A percentile compares a stretch with the other conserved stretches of the same genome.
phyloP scores from a whole-genome alignment of 2,113 vertebrate genomes.

The Lagopus muta region DNA sequence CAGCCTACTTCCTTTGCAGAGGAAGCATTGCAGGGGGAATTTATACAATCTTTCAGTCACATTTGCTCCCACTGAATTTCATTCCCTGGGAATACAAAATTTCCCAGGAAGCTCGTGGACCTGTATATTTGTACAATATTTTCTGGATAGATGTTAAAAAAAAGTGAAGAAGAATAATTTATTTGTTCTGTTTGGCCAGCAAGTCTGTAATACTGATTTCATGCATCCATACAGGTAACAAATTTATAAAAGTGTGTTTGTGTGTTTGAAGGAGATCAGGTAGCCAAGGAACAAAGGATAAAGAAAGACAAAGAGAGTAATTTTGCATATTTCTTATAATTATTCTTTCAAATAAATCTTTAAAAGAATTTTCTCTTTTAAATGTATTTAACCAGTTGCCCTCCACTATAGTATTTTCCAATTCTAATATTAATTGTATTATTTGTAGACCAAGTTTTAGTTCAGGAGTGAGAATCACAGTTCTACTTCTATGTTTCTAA shows the following conservation, averaged over 20 bases:
- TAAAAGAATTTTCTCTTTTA: background rate
- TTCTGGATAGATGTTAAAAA: background rate
- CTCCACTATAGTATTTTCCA: background rate
- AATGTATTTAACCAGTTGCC: background rate
- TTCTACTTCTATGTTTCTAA: background rate
- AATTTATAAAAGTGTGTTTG: background rate
- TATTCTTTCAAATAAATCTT: background rate
- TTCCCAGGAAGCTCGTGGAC: background rate
- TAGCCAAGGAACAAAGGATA: background rate
- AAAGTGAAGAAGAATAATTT: background rate
- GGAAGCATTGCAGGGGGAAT: background rate
- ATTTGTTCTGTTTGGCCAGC: background rate
- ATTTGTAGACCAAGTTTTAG: background rate
- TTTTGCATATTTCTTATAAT: background rate
- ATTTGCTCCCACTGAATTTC: background rate
- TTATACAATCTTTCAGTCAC: background rate
- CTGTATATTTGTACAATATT: background rate
- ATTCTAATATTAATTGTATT: background rate
- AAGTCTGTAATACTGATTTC: background rate
- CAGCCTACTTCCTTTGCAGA: background rate
- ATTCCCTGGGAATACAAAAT: background rate
- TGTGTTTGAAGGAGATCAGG: background rate
- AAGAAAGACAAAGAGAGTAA: background rate
- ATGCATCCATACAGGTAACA: background rate
- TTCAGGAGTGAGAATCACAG: constrained; percentile 5